Base-by-base conservation (phyloP, 2,797 vertebrate genomes). In the Sebastes alutus region DNA sequence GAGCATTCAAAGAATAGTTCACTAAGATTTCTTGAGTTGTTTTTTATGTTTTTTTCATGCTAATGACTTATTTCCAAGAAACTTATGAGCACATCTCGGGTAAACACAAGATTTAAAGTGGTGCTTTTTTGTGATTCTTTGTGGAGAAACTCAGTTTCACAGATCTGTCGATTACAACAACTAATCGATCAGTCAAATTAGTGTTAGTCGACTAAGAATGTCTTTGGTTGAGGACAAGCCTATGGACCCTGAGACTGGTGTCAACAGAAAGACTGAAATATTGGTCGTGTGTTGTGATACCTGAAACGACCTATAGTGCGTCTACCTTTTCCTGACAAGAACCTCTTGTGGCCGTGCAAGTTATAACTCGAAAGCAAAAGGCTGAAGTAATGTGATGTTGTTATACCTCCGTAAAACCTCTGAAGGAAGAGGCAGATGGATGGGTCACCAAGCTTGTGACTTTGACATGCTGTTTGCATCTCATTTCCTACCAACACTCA, bases 151-250 rank as follows among this genome's bases (percentile, higher is more conserved):
- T 20, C 42, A 49, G 0, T 20, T 49, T 49, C 8, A 20, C 46
- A 49, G 46, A 49, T 49, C 46, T 49, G 18, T 49, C 42, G 0
- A 49, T 49, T 20, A 49, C 16, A 49, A 49, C 42, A 20, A 1
- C 1, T 49, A 4, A 49, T 49, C 16, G 16, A 49, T 49, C 0
- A 4, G 42, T 49, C 42, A 0, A 49, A 49, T 49, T 8, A 49
- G 42, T 49, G 42, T 49, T 8, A 3, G 2, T 49, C 7, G 42
- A 49, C 42, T 20, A 49, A 49, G 16, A 49, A 20, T 20, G 16
- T 49, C 42, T 46, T 46, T 46, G 42, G 42, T 46, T 46, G 16
- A 46, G 42, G 42, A 49, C 42, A 18, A 3, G 42, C 42, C 42
- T 49, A 49, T 46, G 1, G 42, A 46, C 42, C 42, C 59, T 52